Evolutionary conservation across 2,888 invertebrate genomes (phyloP), one percentile per base, ranked within the genome.

Genomic region (Habroteleia sp.): DNA sequence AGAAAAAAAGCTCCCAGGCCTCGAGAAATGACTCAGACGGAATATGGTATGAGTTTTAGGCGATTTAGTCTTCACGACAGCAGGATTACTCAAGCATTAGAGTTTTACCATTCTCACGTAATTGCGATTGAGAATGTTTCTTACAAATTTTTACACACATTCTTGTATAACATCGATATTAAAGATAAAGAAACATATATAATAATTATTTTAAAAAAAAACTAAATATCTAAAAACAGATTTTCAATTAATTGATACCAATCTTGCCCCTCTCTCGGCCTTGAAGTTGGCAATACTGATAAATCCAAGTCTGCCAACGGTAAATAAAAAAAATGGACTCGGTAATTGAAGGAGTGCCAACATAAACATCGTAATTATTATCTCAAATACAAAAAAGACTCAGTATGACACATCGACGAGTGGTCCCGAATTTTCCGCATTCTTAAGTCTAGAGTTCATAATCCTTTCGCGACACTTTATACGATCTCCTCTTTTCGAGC

Each of bases 371-470:
- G 11, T 0, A 41, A 63, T 52, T 35, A 35, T 65, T 65, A 63
- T 31, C 31, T 11, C n/a, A 25, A 25, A 63, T 11, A 50, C 52
- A 39, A 54, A 63, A 63, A 62, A 25, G 39, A 25, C 13, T 25
- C 8, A 7, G 58, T 54, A 23, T 11, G 25, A 8, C 27, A 10
- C 14, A 35, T 46, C 29, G 72, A 48, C 52, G 76, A 39, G 25
- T 71, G 58, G 77, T 75, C 79, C 66, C 74, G 79, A 83, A 83
- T 83, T 83, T 83, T 82, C 82, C 80, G 77, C 79, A 72, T 81
- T 81, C 81, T 83, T 83, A 80, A 83, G 60, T 75, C 73, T 58
- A 76, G 63, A 82, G 82, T 81, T 83, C 79, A 80, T 82, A 82
- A 83, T 83, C 78, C 44, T 65, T 81, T 77, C 65, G 63, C 74